These are phyloP conservation scores for Melanocharis versteri DNA, from an alignment of 2,113 vertebrate genomes.

Conservation along the genomic window DNA sequence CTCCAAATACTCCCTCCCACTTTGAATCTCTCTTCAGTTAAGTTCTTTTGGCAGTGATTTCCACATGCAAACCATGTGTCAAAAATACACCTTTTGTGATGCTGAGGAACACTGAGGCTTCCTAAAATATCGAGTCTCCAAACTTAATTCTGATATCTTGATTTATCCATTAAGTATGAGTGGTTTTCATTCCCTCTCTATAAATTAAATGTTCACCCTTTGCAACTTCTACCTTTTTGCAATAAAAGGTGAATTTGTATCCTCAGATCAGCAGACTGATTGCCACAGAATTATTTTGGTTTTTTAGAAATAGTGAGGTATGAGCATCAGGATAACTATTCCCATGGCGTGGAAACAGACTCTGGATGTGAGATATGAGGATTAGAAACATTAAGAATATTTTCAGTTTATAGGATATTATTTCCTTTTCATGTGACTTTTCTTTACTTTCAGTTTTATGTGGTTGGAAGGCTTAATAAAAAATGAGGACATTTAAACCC, in stretches of 20 bases:
- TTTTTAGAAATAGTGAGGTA: neutral
- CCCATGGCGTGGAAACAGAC: neutral
- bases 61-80: neutral
- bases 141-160: neutral
- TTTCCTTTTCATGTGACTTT: slow-evolving; percentile 12
- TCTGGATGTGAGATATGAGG: neutral
- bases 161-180: neutral
- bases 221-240: neutral
- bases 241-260: neutral
- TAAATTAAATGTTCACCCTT: neutral
- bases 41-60: neutral
- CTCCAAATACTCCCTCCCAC: neutral
- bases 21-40: neutral
- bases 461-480: slow-evolving; percentile 32
- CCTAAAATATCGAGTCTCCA: neutral
- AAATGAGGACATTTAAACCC: neutral
- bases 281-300: neutral
- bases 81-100: neutral
- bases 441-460: slow-evolving; percentile 24
- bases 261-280: neutral
- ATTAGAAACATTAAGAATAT: slow-evolving; percentile 9
- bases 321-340: neutral
- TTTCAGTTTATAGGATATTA: neutral
- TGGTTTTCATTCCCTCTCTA: neutral
- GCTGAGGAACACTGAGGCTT: neutral